Conservation (phyloP, 2,888 invertebrate species). For the Petrolisthes manimaculis region DNA sequence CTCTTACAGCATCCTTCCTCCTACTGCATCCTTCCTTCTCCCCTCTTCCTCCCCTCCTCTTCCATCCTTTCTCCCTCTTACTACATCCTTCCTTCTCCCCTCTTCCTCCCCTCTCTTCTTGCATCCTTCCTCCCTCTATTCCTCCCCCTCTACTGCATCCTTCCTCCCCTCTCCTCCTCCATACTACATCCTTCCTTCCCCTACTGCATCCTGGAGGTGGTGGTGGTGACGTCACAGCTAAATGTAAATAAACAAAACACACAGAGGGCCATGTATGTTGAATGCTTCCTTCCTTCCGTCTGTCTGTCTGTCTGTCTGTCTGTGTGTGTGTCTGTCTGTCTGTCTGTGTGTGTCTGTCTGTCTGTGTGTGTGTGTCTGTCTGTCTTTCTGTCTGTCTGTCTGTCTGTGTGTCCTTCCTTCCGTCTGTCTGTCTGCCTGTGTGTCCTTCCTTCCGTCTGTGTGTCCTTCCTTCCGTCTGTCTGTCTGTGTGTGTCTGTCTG, state of each 20-base stretch:
- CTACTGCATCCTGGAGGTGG: background rate
- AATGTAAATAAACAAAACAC: background rate
- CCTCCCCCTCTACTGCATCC: background rate
- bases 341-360: too few species aligned
- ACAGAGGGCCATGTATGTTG: background rate
- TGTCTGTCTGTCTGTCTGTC: too few species aligned
- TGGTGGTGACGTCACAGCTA: background rate
- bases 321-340: too few species aligned
- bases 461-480: too few species aligned
- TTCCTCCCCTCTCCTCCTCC: background rate
- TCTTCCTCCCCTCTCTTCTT: background rate
- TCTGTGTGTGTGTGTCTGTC: too few species aligned
- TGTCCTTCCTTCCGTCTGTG: too few species aligned
- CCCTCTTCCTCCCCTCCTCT: background rate
- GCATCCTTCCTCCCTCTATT: background rate
- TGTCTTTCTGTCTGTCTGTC: too few species aligned
- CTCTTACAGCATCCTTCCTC: background rate
- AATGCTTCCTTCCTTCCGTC: background rate
- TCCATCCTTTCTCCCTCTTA: background rate
- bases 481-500: too few species aligned
- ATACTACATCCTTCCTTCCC: background rate
- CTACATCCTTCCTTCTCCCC: background rate
- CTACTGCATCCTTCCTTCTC: background rate
- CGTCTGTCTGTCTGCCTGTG: too few species aligned
- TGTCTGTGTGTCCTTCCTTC: too few species aligned